Evolutionary conservation across 2,797 vertebrate genomes (phyloP).

Genomic region (Kryptopterus vitreolus): DNA sequence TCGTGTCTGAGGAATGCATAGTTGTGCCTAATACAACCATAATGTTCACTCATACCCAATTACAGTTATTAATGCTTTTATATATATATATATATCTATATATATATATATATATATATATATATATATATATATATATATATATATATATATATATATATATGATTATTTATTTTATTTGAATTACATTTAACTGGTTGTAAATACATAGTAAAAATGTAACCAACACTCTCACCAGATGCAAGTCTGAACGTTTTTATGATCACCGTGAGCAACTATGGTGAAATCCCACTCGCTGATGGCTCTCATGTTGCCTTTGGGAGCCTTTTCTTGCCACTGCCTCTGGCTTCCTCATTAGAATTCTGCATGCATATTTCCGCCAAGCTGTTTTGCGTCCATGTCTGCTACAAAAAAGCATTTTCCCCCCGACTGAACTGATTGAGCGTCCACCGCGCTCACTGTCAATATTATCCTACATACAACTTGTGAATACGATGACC

Average conservation of each 20-base stretch:
- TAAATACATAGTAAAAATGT: too few species aligned
- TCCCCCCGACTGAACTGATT: not conserved
- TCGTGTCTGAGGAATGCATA: not conserved
- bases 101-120: not conserved
- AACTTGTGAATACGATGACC: not conserved
- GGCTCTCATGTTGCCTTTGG: conserved; percentile 8
- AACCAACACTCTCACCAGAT: not conserved
- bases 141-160: not conserved
- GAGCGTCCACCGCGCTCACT: not conserved
- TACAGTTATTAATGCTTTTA: not conserved
- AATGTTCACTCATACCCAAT: not conserved
- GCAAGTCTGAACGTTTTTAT: not conserved
- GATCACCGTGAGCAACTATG: conserved; percentile 4
- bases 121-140: not conserved
- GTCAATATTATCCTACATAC: not conserved
- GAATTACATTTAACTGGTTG: not conserved
- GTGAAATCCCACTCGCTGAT: conserved; percentile 3
- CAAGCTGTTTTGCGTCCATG: conserved; percentile 12
- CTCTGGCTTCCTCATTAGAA: conserved; percentile 15
- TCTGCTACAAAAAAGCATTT: conserved; percentile 6
- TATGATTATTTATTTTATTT: not conserved
- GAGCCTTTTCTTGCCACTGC: conserved; percentile 6
- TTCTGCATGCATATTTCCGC: conserved; percentile 8
- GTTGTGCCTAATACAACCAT: not conserved
- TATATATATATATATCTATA: not conserved